These are phyloP conservation scores for Meteorus colon DNA, from an alignment of 2,888 invertebrate species.

Conservation along the genomic window DNA sequence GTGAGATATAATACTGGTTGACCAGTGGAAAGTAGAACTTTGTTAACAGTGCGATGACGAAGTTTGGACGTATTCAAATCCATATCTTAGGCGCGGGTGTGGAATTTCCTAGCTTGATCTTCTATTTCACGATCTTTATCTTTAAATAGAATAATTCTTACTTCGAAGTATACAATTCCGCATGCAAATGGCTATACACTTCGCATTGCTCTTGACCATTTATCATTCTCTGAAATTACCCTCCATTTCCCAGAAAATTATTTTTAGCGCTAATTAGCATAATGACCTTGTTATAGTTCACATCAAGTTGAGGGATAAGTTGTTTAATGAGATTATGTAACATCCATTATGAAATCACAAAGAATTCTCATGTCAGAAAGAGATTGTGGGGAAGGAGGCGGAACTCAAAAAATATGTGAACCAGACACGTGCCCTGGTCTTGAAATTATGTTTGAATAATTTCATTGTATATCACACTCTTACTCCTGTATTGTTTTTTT, in stretches of 20 bases:
- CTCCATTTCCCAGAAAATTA: not conserved
- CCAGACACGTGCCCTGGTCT: conserved; percentile 48
- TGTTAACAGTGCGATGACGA: too few relatives aligned
- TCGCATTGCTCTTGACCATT: not conserved
- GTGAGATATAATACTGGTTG: too few relatives aligned
- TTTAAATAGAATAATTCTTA: conserved; percentile 25
- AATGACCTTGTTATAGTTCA: conserved; percentile 18
- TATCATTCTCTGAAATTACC: not conserved
- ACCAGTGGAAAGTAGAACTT: too few relatives aligned
- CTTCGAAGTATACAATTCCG: not conserved
- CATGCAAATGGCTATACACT: not conserved
- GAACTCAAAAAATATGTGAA: conserved; percentile 45
- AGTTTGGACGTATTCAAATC: too few relatives aligned
- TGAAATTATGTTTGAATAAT: conserved; percentile 27
- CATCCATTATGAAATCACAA: conserved; percentile 45
- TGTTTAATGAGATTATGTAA: conserved; percentile 38
- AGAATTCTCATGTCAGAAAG: conserved; percentile 44
- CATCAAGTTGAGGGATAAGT: not conserved
- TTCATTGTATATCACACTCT: not conserved
- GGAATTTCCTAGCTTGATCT: too few relatives aligned
- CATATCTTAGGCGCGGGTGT: too few relatives aligned
- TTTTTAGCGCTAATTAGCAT: conserved; percentile 1
- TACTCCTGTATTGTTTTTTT: not conserved
- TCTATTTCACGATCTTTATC: too few relatives aligned
- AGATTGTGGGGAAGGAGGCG: not conserved